Conservation (phyloP, 2,113 vertebrate species). For the Amphiprion ocellaris region DNA sequence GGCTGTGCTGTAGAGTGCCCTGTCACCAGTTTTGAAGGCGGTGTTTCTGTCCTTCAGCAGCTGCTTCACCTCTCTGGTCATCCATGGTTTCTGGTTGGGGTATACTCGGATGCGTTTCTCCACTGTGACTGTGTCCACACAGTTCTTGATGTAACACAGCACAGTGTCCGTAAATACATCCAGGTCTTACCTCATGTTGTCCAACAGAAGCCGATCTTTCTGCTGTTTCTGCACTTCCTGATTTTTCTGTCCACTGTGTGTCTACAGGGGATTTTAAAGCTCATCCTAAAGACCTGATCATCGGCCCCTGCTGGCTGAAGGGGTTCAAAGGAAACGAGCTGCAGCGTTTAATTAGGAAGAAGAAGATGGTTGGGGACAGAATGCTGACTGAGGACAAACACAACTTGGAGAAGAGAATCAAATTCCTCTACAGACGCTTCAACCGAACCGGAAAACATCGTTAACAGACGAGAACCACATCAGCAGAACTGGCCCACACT, state of each 20-base stretch:
- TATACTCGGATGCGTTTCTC: too few relatives aligned
- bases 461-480: slow-evolving; percentile 64
- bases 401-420: slow-evolving; percentile 91
- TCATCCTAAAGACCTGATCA: slow-evolving; percentile 91
- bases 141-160: too few relatives aligned
- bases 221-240: too few relatives aligned
- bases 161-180: too few relatives aligned
- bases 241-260: not conserved
- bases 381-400: slow-evolving; percentile 91
- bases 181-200: too few relatives aligned
- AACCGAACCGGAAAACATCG: slow-evolving; percentile 91
- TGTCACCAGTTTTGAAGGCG: too few relatives aligned
- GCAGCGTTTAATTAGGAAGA: slow-evolving; percentile 91
- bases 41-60: too few relatives aligned
- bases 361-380: slow-evolving; percentile 89
- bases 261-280: slow-evolving; percentile 90
- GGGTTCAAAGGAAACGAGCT: slow-evolving; percentile 93
- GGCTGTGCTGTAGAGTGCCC: too few relatives aligned
- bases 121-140: too few relatives aligned
- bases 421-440: slow-evolving; percentile 90
- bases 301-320: slow-evolving; percentile 90
- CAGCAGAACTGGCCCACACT: not conserved
- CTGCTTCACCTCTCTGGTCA: too few relatives aligned
- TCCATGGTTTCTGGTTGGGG: too few relatives aligned
- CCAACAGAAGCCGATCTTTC: too few relatives aligned